These are phyloP conservation scores for Heliconius melpomene DNA, from an alignment of 1,140 invertebrate species.

Conservation along the genomic window DNA sequence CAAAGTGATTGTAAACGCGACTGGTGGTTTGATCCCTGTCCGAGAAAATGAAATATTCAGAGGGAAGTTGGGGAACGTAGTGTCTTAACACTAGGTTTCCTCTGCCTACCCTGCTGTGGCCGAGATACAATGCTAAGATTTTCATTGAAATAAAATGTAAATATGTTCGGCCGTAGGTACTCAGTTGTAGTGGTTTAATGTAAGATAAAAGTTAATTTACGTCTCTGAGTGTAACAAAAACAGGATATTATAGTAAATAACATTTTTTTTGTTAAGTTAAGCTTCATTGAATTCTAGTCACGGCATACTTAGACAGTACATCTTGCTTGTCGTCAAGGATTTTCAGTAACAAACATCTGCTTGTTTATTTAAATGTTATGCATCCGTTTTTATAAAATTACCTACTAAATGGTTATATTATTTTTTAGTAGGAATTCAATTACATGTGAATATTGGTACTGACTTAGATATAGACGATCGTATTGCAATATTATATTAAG, in stretches of 20 bases:
- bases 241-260: not conserved
- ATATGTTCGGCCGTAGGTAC: not conserved
- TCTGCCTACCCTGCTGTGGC: no score
- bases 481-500: not conserved
- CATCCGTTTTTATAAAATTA: not conserved
- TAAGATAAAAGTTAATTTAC: not conserved
- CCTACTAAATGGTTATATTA: not conserved
- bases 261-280: conserved; percentile 20
- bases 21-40: no score
- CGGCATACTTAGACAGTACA: not conserved
- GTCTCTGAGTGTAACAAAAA: not conserved
- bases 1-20: no score
- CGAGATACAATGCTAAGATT: no score
- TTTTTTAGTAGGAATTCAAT: not conserved
- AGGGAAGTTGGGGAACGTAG: no score
- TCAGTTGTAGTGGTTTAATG: not conserved
- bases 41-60: no score
- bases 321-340: conserved; percentile 19
- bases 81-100: no score
- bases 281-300: conserved; percentile 19
- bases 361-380: not conserved
- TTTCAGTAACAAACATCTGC: not conserved
- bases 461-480: not conserved
- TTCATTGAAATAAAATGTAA: no score
- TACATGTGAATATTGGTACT: not conserved